Percentiles rank a stretch among this genome's conserved stretches.
phyloP scores from a whole-genome alignment of 2,797 vertebrate genomes.

The Oreochromis grahami region DNA sequence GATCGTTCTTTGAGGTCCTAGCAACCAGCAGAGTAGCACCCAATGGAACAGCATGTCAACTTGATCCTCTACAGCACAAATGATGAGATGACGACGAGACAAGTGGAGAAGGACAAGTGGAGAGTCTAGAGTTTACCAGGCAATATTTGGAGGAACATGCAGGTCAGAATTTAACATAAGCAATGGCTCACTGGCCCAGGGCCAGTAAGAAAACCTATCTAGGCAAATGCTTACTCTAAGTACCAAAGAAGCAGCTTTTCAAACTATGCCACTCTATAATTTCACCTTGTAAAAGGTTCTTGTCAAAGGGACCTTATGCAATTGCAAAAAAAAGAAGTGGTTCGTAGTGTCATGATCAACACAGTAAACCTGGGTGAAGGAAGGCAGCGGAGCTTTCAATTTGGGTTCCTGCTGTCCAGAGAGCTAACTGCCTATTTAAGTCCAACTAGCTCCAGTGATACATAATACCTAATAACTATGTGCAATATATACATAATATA shows the following conservation, averaged over 20 bases:
- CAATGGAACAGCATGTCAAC: constrained; percentile 48
- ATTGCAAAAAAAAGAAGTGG: not conserved
- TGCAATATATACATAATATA: not conserved
- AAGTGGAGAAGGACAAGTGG: not conserved
- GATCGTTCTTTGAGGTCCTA: constrained; percentile 40
- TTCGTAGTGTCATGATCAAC: not conserved
- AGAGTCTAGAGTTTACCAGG: not conserved
- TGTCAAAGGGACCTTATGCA: not conserved
- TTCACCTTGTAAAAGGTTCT: not conserved
- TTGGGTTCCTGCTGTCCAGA: not conserved
- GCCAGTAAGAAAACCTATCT: not conserved
- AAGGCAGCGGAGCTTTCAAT: not conserved
- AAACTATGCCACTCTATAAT: not conserved
- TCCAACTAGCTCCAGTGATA: not conserved
- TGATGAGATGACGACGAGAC: not conserved
- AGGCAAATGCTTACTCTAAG: not conserved
- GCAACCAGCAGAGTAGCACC: constrained; percentile 48
- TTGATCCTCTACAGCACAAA: constrained; percentile 30
- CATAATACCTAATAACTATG: not conserved
- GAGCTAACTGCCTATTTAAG: not conserved
- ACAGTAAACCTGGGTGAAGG: not conserved
- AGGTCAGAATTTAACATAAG: not conserved
- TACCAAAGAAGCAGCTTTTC: not conserved
- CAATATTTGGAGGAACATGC: not conserved
- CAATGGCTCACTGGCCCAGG: not conserved